Evolutionary conservation across 2,113 vertebrate species (phyloP).

Genomic region (Seriola aureovittata): DNA sequence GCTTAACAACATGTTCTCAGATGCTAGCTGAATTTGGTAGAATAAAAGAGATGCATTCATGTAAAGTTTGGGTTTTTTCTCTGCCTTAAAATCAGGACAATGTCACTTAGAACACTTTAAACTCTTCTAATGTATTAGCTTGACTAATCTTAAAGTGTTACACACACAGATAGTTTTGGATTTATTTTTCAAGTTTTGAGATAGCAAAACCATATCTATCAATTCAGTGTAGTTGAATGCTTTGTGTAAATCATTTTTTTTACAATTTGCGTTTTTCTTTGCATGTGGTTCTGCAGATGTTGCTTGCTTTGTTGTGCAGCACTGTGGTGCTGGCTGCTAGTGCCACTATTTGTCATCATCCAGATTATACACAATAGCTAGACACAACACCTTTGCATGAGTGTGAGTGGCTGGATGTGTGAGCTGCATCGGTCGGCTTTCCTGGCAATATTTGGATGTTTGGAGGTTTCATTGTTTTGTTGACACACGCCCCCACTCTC

Average conservation of each 20-base stretch:
- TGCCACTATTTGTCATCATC: conserved; percentile 52
- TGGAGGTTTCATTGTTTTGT: conserved; percentile 58
- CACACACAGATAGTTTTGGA: too few relatives aligned
- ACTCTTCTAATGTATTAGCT: too few relatives aligned
- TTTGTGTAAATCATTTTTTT: too few relatives aligned
- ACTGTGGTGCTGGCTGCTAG: background rate
- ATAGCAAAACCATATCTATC: background rate
- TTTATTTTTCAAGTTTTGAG: background rate
- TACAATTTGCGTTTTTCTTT: background rate
- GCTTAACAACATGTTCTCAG: background rate
- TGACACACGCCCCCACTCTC: conserved; percentile 27
- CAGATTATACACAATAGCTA: conserved; percentile 47
- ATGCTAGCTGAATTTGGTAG: background rate
- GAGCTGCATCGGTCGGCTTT: conserved; percentile 53
- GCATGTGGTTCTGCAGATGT: conserved; percentile 1
- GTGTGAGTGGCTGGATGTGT: conserved; percentile 37
- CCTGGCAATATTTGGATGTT: conserved; percentile 60
- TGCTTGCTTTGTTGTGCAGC: background rate
- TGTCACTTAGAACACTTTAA: too few relatives aligned
- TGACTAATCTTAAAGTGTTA: too few relatives aligned
- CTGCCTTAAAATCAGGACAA: too few relatives aligned
- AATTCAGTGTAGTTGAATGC: too few relatives aligned
- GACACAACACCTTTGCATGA: conserved; percentile 36
- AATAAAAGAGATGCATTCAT: background rate
- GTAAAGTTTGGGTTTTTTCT: background rate